Base-by-base conservation (phyloP, 2,888 invertebrate species). In the Tetragonisca angustula region DNA sequence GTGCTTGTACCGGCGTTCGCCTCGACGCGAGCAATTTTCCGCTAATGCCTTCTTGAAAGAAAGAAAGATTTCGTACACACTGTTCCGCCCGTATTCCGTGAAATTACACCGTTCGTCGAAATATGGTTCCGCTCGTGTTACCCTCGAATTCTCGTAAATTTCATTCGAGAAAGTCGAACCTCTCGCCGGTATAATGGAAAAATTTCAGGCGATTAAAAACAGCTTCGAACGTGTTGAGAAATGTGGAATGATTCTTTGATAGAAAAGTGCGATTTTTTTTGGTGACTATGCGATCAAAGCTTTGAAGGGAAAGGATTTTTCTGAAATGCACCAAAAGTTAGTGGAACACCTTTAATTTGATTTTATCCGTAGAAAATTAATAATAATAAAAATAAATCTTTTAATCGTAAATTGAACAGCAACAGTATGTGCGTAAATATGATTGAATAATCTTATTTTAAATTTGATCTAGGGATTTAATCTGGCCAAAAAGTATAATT, bases 1-100 rank as follows among this genome's bases (percentile, higher is more conserved):
- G 52, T 76, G 43, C 50, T 79, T 79, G 67, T 50, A 17, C 21
- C 19, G 59, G 15, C 9, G 43, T 43, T 17, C 21, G 74, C 36
- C 43, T 79, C 75, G 74, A 71, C 19, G 59, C 52, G 54, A 72
- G 74, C 75, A 80, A 79, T 78, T 70, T 79, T 32, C 73, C 61
- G 71, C 76, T 81, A 87, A 84, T 75, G 68, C 52, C 64, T 61
- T n/a, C 69, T 43, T 52, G 81, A 59, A 71, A 76, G 70, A 56
- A 73, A 27, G 76, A 64, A 69, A 76, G 56, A 76, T 67, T 19
- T 61, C 72, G 54, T 43, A 32, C 71, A n/a, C 21, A 21, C 27
- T 43, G 11, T 43, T 43, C 43, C 43, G 68, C 24, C n/a, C n/a
- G 19, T 49, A 76, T 69, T 19, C 76, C 76, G 62, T 72, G 83